Evolutionary conservation across 2,797 vertebrate species (phyloP).

Genomic region (Hypotaenidia philippensis): DNA sequence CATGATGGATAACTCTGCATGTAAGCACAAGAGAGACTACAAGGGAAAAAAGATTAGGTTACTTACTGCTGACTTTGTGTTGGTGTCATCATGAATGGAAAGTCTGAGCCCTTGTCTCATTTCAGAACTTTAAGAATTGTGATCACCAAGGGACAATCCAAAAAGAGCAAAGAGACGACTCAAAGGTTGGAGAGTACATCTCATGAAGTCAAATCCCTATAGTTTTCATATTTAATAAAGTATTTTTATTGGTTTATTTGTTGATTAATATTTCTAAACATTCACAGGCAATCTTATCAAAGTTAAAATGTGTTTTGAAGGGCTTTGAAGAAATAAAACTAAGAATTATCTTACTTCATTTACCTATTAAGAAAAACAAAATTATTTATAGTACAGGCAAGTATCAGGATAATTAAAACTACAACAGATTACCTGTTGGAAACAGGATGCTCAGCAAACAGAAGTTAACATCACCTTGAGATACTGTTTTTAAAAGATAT

Average conservation of each 20-base stretch:
- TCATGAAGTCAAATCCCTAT: neutral
- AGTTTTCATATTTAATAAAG: neutral
- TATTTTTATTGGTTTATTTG: neutral
- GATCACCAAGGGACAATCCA: neutral
- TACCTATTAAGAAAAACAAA: neutral
- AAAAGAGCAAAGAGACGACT: neutral
- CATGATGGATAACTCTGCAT: accelerated
- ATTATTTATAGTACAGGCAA: neutral
- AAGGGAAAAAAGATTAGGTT: neutral
- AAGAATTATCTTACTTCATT: neutral
- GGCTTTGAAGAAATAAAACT: neutral
- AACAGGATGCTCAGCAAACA: neutral
- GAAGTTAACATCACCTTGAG: neutral
- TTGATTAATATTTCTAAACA: neutral
- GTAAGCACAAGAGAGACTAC: neutral
- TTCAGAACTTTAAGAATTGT: neutral
- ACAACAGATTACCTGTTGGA: neutral
- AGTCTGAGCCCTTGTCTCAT: neutral
- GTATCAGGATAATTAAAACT: neutral
- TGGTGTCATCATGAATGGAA: neutral
- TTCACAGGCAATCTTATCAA: neutral
- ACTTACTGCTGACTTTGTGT: neutral
- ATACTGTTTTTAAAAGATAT: neutral
- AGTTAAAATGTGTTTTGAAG: neutral
- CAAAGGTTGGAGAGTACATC: neutral